Percentiles rank a stretch among this genome's conserved stretches.
Conservation (phyloP, 2,113 vertebrate species). For the Oncorhynchus nerka region DNA sequence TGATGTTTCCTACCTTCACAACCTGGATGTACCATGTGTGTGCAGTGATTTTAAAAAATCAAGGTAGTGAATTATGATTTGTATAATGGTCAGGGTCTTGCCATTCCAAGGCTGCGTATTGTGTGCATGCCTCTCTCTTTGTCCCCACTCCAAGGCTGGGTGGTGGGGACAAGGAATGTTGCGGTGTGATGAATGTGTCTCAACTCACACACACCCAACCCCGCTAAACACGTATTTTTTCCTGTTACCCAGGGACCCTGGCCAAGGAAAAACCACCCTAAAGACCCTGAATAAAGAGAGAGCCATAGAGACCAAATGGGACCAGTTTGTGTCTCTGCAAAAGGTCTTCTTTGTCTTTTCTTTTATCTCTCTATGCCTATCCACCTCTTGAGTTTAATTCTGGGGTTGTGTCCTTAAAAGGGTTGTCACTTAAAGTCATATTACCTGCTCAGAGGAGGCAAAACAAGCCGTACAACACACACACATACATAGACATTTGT, state of each 20-base stretch:
- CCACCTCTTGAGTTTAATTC: not conserved
- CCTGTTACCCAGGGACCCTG: conserved; percentile 71
- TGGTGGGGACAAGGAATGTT: conserved; percentile 33
- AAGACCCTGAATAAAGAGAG: conserved; percentile 73
- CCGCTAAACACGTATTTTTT: conserved; percentile 13
- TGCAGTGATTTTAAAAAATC: too few species aligned
- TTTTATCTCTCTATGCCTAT: not conserved
- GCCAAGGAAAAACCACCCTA: conserved; percentile 60
- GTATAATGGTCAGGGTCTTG: conserved; percentile 50
- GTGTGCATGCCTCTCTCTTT: not conserved
- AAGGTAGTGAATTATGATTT: conserved; percentile 51
- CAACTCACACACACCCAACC: not conserved
- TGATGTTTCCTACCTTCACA: too few species aligned
- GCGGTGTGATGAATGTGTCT: conserved; percentile 43
- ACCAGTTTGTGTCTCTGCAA: conserved; percentile 61
- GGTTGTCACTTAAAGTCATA: conserved; percentile 26
- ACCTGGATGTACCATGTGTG: too few species aligned
- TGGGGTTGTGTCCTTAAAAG: conserved; percentile 19
- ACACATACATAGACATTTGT: conserved; percentile 5
- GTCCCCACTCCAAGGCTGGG: conserved; percentile 39
- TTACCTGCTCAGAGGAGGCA: conserved; percentile 7
- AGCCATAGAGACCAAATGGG: conserved; percentile 67
- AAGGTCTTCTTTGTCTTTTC: conserved; percentile 34
- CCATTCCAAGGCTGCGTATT: conserved; percentile 26
- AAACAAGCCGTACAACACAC: conserved; percentile 14